phyloP scores from a whole-genome alignment of 2,797 vertebrate genomes.

The Leptodactylus fallax region DNA sequence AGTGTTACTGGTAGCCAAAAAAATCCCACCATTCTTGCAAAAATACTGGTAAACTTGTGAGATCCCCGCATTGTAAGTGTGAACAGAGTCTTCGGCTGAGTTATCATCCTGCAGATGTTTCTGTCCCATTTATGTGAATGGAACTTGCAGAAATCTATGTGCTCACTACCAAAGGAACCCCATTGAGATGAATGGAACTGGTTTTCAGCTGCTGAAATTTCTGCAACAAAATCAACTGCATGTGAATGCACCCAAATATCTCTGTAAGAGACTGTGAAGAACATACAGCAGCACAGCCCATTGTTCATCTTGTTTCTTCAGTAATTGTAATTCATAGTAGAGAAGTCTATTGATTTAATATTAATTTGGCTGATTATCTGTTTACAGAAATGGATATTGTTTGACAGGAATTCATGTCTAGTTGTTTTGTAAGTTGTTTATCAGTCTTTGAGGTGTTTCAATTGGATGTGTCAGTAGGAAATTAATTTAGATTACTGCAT shows the following conservation, averaged over 20 bases:
- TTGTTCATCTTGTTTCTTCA: slow-evolving; percentile 16
- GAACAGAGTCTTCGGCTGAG: background rate
- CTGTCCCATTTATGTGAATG: too few species aligned
- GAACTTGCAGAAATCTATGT: too few species aligned
- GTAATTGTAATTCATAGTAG: slow-evolving; percentile 9
- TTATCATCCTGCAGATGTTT: too few species aligned
- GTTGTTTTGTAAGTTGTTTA: slow-evolving; percentile 43
- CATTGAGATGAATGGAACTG: too few species aligned
- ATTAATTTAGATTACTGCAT: slow-evolving; percentile 59
- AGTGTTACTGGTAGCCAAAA: too few species aligned
- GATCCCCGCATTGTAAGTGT: background rate
- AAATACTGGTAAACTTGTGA: too few species aligned
- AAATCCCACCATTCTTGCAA: too few species aligned
- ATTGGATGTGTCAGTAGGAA: slow-evolving; percentile 40
- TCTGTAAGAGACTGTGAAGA: too few species aligned
- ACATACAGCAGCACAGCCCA: background rate
- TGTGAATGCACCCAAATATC: too few species aligned
- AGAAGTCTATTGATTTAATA: slow-evolving; percentile 47
- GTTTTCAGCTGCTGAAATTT: too few species aligned
- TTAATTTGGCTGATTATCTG: slow-evolving; percentile 50
- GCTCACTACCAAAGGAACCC: background rate
- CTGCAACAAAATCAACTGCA: too few species aligned
- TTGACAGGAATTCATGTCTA: slow-evolving; percentile 37
- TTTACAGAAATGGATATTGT: slow-evolving; percentile 41
- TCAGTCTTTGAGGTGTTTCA: slow-evolving; percentile 42